A percentile compares a stretch with the other conserved stretches of the same genome.
phyloP scores from a whole-genome alignment of 92 coral and sea anemone genomes.

The Heteractis magnifica region DNA sequence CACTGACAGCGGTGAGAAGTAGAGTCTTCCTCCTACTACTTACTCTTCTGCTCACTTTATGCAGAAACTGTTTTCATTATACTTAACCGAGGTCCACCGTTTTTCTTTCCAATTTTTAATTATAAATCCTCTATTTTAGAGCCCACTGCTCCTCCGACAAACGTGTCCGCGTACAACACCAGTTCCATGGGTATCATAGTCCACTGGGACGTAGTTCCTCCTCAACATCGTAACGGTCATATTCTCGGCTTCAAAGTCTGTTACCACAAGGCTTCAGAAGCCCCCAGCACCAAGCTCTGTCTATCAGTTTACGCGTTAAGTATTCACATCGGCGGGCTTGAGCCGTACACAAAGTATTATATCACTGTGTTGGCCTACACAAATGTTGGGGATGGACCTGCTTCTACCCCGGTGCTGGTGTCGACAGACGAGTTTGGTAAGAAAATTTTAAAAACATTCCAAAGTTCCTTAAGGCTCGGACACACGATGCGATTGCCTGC shows the following conservation, averaged over 20 bases:
- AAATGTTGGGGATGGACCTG: constrained; percentile 74
- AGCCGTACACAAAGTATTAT: constrained; percentile 64
- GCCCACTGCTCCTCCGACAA: constrained; percentile 79
- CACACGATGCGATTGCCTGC: too few species aligned
- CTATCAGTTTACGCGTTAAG: constrained; percentile 55
- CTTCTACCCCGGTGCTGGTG: constrained; percentile 55
- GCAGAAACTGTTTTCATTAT: too few species aligned
- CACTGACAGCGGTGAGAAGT: too few species aligned
- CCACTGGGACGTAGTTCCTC: constrained; percentile 61
- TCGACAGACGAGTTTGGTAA: constrained; percentile 87
- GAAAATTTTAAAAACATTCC: constrained; percentile 7
- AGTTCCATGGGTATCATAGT: constrained; percentile 72
- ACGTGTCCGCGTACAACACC: constrained; percentile 77
- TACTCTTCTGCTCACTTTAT: too few species aligned
- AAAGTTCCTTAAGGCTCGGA: too few species aligned
- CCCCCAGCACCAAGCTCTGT: constrained; percentile 40
- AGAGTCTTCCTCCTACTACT: too few species aligned
- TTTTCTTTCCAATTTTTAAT: background rate
- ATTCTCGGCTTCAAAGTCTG: constrained; percentile 77
- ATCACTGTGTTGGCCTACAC: constrained; percentile 70
- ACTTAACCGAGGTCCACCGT: too few species aligned
- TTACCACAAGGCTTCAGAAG: constrained; percentile 60
- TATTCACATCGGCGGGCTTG: constrained; percentile 62
- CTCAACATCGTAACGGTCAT: constrained; percentile 67
- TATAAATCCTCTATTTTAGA: constrained; percentile 16